Evolutionary conservation across 2,797 vertebrate species (phyloP).

Genomic region (Vultur gryphus): DNA sequence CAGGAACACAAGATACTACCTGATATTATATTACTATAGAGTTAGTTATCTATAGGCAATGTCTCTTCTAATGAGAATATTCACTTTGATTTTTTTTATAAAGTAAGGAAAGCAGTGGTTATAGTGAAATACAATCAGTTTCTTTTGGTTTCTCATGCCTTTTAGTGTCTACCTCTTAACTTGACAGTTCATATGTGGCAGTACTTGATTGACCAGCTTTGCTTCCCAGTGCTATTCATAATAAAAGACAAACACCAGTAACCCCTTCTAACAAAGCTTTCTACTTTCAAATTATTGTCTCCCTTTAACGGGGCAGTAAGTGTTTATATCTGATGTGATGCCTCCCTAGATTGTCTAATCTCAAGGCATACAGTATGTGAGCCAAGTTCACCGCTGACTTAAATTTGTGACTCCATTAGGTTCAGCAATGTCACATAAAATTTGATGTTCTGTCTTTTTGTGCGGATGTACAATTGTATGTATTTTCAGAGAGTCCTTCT

Average conservation of each 20-base stretch:
- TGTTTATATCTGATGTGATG: background rate
- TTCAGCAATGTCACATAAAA: background rate
- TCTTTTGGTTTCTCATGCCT: background rate
- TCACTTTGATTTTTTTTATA: background rate
- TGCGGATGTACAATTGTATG: background rate
- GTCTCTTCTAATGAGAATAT: background rate
- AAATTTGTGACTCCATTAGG: background rate
- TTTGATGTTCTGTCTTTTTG: background rate
- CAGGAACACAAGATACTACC: background rate
- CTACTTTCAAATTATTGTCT: background rate
- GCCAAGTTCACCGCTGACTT: background rate
- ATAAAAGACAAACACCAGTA: background rate
- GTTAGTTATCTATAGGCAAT: background rate
- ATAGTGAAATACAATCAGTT: background rate
- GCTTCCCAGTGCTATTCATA: background rate
- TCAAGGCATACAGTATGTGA: background rate
- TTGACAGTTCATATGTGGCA: background rate
- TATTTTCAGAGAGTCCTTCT: background rate
- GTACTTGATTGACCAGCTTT: background rate
- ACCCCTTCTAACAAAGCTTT: background rate
- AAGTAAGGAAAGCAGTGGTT: background rate
- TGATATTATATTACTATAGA: background rate
- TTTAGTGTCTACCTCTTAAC: background rate
- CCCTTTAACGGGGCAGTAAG: background rate
- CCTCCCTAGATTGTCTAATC: background rate